These are phyloP conservation scores for Octomys mimax DNA, from an alignment of 2,797 vertebrate species.

Conservation along the genomic window DNA sequence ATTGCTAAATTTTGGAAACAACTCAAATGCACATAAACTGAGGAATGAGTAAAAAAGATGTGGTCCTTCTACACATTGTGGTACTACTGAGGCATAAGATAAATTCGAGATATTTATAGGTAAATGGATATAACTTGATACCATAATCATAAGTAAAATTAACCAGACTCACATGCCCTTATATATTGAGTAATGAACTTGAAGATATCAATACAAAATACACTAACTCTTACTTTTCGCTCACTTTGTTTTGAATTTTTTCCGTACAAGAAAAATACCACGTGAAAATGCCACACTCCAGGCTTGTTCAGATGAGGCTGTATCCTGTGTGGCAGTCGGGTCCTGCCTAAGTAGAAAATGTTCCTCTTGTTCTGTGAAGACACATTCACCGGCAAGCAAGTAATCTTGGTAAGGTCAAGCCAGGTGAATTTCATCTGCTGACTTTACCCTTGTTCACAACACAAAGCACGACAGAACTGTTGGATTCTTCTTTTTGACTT, in stretches of 20 bases:
- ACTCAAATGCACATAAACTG: background rate
- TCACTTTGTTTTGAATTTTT: background rate
- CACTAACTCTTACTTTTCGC: background rate
- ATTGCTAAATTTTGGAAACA: background rate
- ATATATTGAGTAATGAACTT: background rate
- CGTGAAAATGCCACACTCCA: background rate
- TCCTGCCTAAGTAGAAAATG: background rate
- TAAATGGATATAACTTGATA: background rate
- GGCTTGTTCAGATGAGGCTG: rapidly evolving
- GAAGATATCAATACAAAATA: background rate
- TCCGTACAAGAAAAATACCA: background rate
- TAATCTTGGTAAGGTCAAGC: background rate
- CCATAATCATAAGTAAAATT: background rate
- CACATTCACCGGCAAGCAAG: background rate
- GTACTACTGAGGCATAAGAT: background rate
- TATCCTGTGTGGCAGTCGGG: too few species aligned
- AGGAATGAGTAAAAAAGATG: background rate
- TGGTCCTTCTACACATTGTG: background rate
- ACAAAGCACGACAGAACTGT: background rate
- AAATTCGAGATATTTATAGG: background rate
- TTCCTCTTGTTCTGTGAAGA: background rate
- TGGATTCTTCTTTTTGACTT: background rate
- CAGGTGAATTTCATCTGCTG: background rate
- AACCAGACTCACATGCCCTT: background rate
- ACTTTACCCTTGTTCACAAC: background rate